Evolutionary conservation across 1,140 invertebrate species (phyloP), one percentile per base, ranked within the genome.

Genomic region (Agrypnia vestita): DNA sequence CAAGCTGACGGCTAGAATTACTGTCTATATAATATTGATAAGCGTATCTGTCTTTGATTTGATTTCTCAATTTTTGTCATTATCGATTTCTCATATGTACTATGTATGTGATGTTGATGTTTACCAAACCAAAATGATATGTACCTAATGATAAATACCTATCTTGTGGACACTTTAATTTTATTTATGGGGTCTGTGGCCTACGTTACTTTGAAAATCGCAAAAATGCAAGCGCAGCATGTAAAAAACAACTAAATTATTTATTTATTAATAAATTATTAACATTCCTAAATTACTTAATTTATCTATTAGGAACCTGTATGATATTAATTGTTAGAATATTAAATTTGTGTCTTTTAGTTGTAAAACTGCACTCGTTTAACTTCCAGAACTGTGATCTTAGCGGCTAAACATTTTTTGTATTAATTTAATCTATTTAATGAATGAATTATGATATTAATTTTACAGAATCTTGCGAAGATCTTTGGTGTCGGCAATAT

Each of bases 301-400:
- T n/a, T 69, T 19, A 19, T 49, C 44, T 71, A 25, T 51, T 43
- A 44, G 62, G 62, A 67, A 67, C 21, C 9, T 67, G 46, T 49
- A 47, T 25, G 17, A 47, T 71, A 21, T 71, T 71, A 11, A 44
- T 47, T 64, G 7, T 44, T 71, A 51, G 17, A 53, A 51, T 71
- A 71, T 21, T 71, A 47, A 46, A 47, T 71, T 71, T 49, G 17
- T 71, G 25, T 64, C 15, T 10, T 51, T 64, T 64, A 64, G 21
- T 64, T 73, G 25, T 73, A 15, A 61, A 15, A 17, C 21, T 53
- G 75, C 75, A 77, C 62, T 77, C 47, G 53, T 51, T 77, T 77
- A 61, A 55, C 59, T 72, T 69, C 49, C 56, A 64, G 73, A 79
- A 55, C 77, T 79, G 64, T 79, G 64, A 79, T 79, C 51, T 19